Evolutionary conservation across 2,113 vertebrate species (phyloP), one percentile per base, ranked within the genome.

Genomic region (Nibea coibor): DNA sequence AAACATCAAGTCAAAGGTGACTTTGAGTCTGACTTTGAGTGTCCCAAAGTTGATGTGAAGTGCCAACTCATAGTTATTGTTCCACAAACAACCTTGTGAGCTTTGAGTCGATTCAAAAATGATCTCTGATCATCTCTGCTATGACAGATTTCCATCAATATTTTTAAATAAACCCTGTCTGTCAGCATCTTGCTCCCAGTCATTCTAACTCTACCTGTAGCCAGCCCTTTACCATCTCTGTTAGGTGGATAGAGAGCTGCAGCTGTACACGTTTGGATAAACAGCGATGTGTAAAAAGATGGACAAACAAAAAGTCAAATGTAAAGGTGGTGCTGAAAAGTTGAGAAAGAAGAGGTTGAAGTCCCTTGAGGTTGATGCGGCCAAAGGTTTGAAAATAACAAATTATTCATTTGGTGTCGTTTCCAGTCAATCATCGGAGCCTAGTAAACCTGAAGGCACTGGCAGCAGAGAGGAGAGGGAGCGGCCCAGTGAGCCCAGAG

Each of bases 101-200:
- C 42, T 19, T 43, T 47, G 4, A 69, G 39, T 47, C 57, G 31
- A 74, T 77, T 74, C 12, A 62, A 22, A 87, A 83, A 79, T 58
- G 0, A 78, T 66, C 45, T 65, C 56, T 72, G 47, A 71, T 80
- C 20, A 69, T 75, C 22, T 39, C 8, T 39, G 8, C 35, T 39
- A 8, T 39, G 35, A 39, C 35, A 39, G 35, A 39, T 39, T 39
- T 39, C 35, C 35, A 39, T 39, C 35, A 39, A 39, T 39, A 39
- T 39, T 39, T 39, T 39, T 39, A 39, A 39, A 39, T 39, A 39
- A 39, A 39, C 8, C 35, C 35, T 39, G 6, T 39, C 35, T 39
- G 35, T 39, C 35, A 39, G 8, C 35, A 39, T 39, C 35, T 39
- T 39, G 35, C 35, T 39, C 35, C 35, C 35, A 39, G 35, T 7